Evolutionary conservation across 1,140 invertebrate species (phyloP).

Genomic region (Thrips palmi): DNA sequence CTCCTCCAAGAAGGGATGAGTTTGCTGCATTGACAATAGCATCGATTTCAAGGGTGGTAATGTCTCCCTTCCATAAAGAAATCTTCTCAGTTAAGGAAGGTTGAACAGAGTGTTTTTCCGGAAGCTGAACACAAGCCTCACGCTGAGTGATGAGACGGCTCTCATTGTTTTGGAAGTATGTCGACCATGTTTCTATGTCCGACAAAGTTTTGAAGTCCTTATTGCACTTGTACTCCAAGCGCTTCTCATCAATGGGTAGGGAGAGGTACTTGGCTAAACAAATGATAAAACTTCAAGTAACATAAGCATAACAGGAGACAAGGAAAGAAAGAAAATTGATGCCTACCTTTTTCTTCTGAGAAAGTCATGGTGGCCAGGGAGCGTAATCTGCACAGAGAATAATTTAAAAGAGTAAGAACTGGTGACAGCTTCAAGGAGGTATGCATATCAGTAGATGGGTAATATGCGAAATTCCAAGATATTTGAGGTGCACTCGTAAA

Average conservation of each 20-base stretch:
- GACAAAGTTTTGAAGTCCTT: slow-evolving; percentile 25
- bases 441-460: too few relatives aligned
- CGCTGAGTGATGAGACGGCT: slow-evolving; percentile 8
- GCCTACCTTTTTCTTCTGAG: too few relatives aligned
- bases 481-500: too few relatives aligned
- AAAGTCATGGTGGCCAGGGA: too few relatives aligned
- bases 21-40: slow-evolving; percentile 89
- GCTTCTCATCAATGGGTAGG: slow-evolving; percentile 33
- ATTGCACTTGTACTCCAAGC: slow-evolving; percentile 28
- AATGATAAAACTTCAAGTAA: too few relatives aligned
- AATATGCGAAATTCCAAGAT: too few relatives aligned
- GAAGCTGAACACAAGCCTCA: slow-evolving; percentile 7
- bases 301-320: too few relatives aligned
- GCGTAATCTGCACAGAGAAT: too few relatives aligned
- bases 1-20: slow-evolving; percentile 52
- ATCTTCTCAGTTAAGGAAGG: slow-evolving; percentile 35
- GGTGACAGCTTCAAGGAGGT: too few relatives aligned
- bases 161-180: slow-evolving; percentile 23
- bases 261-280: slow-evolving; percentile 30
- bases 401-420: too few relatives aligned
- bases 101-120: slow-evolving; percentile 19
- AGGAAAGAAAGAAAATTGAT: too few relatives aligned
- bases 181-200: slow-evolving; percentile 38
- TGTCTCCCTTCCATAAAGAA: slow-evolving; percentile 57
- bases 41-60: slow-evolving; percentile 75